Base-by-base conservation (phyloP, 1,140 invertebrate genomes). In the Phymastichus coffea region DNA sequence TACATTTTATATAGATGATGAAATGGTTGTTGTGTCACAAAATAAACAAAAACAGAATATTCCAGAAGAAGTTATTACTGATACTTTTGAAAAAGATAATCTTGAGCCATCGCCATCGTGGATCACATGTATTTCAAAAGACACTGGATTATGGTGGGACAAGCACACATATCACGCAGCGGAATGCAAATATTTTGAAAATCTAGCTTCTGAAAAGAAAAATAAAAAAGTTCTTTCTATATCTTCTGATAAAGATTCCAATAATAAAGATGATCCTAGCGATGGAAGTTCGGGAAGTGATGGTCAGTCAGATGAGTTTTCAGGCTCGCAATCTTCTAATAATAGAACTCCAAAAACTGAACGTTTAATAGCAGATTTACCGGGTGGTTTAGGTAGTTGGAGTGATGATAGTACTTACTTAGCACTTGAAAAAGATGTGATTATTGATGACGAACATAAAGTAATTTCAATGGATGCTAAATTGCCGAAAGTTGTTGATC, bases 401-500 rank as follows among this genome's bases (percentile, higher is more conserved):
- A 86, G 85, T 71, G 91, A 92, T 73, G 84, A 90, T 71, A 92
- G 88, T 75, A 92, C 90, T 46, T 92, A 92, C 71, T 77, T 92
- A 65, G 83, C 83, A 65, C 64, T 77, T 56, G 84, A 65, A 51
- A 55, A 22, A 51, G 25, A 44, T 19, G 19, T 20, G 7, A 2
- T 28, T 20, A 26, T 37, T 23, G 56, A 67, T 53, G 59, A 59
- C 33, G 55, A 67, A 66, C 69, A 63, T 61, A 38, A 62, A 62
- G 60, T 43, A 35, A 19, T 59, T 54, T 56, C n/a, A 1, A 19
- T 38, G 1, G 41, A 22, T 56, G 47, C 25, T 38, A 62, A 54
- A 46, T 37, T 64, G 41, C 35, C 43, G 4, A 35, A 47, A 19
- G 1, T 55, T 49, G 57, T 66, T 30, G 26, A 60, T 52, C 57